Evolutionary conservation across 2,888 invertebrate genomes (phyloP).

Genomic region (Drosophila mettleri): DNA sequence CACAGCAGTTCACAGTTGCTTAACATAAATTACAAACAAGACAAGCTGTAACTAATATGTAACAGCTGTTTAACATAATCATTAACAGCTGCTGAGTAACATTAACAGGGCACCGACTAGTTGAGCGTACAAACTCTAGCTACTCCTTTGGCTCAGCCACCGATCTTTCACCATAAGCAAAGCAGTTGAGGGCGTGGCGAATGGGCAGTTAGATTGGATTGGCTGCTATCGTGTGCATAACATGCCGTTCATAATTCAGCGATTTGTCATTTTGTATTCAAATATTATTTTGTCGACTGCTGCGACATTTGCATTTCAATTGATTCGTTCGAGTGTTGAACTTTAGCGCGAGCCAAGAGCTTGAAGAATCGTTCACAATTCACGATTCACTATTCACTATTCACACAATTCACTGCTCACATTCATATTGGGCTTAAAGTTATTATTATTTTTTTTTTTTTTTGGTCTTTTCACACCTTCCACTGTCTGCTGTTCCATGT

Average conservation of each 20-base stretch:
- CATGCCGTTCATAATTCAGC: slow-evolving; percentile 70
- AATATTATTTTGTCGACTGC: slow-evolving; percentile 62
- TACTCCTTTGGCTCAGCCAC: background rate
- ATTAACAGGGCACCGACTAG: background rate
- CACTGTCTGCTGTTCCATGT: slow-evolving; percentile 48
- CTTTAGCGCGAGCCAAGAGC: slow-evolving; percentile 70
- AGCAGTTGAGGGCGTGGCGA: background rate
- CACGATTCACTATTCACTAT: slow-evolving; percentile 34
- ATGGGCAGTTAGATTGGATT: background rate
- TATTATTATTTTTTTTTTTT: background rate
- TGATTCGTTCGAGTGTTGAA: slow-evolving; percentile 73
- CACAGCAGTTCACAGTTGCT: background rate
- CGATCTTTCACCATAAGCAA: background rate
- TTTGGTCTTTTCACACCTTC: slow-evolving; percentile 67
- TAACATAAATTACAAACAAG: too few relatives aligned
- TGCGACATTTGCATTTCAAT: slow-evolving; percentile 74
- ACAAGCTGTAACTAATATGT: background rate
- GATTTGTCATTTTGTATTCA: slow-evolving; percentile 80
- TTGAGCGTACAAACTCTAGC: background rate
- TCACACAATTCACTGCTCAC: slow-evolving; percentile 17
- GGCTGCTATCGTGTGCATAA: slow-evolving; percentile 15
- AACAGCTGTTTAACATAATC: background rate
- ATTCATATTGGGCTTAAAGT: slow-evolving; percentile 8
- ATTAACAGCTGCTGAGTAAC: too few relatives aligned
- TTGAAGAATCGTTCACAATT: slow-evolving; percentile 48